A percentile compares a stretch with the other conserved stretches of the same genome.
Evolutionary conservation across 2,888 invertebrate genomes (phyloP).

Genomic region (Dyspetes luteomarginatus): DNA sequence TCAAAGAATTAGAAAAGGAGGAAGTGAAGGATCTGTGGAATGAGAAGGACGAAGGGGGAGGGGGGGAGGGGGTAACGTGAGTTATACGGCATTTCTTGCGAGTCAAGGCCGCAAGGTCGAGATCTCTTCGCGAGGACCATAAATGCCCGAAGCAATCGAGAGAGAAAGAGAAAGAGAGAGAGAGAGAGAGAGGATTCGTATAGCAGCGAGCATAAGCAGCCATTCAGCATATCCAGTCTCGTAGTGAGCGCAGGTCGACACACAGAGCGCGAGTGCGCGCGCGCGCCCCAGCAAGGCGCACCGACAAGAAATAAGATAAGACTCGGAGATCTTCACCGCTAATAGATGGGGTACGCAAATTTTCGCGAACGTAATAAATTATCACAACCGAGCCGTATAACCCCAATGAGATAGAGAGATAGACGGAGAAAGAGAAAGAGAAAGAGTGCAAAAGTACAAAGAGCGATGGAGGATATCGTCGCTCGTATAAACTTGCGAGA

Average conservation of each 20-base stretch:
- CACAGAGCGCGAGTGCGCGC: conserved; percentile 37
- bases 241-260: conserved; percentile 62
- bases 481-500: conserved; percentile 60
- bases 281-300: conserved; percentile 54
- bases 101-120: conserved; percentile 64
- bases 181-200: conserved; percentile 26
- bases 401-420: conserved; percentile 63
- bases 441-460: conserved; percentile 57
- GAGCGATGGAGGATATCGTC: conserved; percentile 67
- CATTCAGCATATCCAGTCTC: conserved; percentile 61
- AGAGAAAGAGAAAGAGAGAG: conserved; percentile 10
- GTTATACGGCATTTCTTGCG: conserved; percentile 50
- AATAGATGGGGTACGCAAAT: conserved; percentile 77
- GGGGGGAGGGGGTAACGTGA: neutral
- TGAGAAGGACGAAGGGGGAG: neutral
- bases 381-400: conserved; percentile 64
- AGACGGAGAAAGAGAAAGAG: conserved; percentile 54
- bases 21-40: conserved; percentile 35
- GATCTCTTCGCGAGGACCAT: conserved; percentile 56
- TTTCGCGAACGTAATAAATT: conserved; percentile 79
- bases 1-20: neutral
- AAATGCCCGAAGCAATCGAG: conserved; percentile 63
- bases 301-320: conserved; percentile 62
- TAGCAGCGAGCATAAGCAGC: conserved; percentile 39
- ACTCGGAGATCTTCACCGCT: conserved; percentile 64